Evolutionary conservation across 2,797 vertebrate species (phyloP).

Genomic region (Triplophysa bombifrons): DNA sequence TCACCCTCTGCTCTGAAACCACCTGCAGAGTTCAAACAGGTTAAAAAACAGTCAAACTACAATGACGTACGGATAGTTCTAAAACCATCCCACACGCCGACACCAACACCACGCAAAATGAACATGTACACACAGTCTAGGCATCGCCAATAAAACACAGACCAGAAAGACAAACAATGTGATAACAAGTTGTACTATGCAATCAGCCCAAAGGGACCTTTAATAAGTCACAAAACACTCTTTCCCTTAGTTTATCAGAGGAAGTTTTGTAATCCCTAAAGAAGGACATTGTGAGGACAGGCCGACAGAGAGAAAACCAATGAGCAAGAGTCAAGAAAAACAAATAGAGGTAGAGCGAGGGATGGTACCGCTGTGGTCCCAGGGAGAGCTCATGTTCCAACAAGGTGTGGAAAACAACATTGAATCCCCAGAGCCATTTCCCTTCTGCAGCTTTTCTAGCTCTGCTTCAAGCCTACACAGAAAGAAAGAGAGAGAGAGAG

Average conservation of each 20-base stretch:
- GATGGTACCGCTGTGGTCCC: constrained; percentile 73
- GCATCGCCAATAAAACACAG: background rate
- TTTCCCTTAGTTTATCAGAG: constrained; percentile 7
- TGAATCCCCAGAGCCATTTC: constrained; percentile 67
- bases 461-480: constrained; percentile 76
- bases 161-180: background rate
- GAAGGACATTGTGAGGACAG: too few relatives aligned
- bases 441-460: constrained; percentile 79
- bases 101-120: background rate
- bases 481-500: background rate
- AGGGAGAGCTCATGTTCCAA: constrained; percentile 73
- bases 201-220: constrained; percentile 3
- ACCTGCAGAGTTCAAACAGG: constrained; percentile 66
- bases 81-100: background rate
- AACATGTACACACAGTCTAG: background rate
- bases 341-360: constrained; percentile 16
- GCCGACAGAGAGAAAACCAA: background rate
- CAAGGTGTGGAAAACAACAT: constrained; percentile 76
- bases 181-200: background rate
- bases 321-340: constrained; percentile 1
- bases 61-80: background rate
- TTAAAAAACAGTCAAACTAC: constrained; percentile 53
- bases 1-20: constrained; percentile 66
- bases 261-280: constrained; percentile 8
- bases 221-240: background rate